Base-by-base conservation (phyloP, 2,113 vertebrate species). In the Junco hyemalis region DNA sequence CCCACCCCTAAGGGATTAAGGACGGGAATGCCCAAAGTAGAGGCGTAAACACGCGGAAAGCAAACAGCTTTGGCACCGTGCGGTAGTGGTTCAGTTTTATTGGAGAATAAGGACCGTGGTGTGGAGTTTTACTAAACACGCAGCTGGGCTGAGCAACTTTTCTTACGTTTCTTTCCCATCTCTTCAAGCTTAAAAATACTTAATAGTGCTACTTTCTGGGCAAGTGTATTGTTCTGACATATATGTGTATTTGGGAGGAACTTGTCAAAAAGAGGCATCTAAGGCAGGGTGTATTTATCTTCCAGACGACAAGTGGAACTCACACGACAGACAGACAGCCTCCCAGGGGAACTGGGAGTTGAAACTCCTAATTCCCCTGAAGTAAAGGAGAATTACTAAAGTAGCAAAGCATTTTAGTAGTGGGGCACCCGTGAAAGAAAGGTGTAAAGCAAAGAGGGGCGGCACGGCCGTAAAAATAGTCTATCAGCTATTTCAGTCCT, bases 21-120 rank as follows among this genome's bases (percentile, higher is more conserved):
- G 51, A 26, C 8, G 53, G 63, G 80, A 90, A 88, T 81, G 88
- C 44, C 60, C 83, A 87, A 90, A 95, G 92, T 59, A 66, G 89
- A 64, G 87, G 51, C 73, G 63, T 82, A 92, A 86, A 90, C 59
- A 59, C 8, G 83, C 51, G 20, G 86, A 92, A 70, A 83, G 72
- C 86, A 88, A 94, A 76, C 57, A 72, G 81, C 53, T 89, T 63
- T 64, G 53, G 60, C 8, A 1, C 26, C 3, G 6, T 4, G 73
- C 21, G 1, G 15, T 14, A 7, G 28, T 35, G 33, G 12, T 8
- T 86, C 31, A 8, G 36, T 50, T 81, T 68, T 81, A 42, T 13
- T 9, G 79, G 56, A 60, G 68, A 28, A 18, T 47, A 36, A 81
- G 42, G 56, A 42, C 7, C 15, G 69, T 2, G 65, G 38, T 1